Conservation (phyloP, 2,113 vertebrate species). For the Antechinus flavipes region DNA sequence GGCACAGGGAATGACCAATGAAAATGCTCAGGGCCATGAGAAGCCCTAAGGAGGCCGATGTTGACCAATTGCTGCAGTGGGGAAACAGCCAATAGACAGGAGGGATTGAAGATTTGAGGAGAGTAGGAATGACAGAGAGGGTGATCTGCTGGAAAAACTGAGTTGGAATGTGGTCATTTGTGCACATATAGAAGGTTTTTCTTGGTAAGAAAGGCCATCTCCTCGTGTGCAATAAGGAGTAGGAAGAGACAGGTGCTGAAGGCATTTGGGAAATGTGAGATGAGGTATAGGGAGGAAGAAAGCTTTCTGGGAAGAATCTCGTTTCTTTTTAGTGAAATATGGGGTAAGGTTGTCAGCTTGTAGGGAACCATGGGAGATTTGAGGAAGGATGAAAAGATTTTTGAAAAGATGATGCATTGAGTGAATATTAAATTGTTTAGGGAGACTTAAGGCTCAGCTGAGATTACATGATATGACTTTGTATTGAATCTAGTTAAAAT, state of each 20-base stretch:
- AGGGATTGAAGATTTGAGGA: background rate
- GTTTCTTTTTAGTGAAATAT: background rate
- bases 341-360: background rate
- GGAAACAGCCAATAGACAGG: background rate
- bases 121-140: background rate
- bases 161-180: background rate
- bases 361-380: background rate
- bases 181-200: background rate
- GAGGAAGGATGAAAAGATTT: background rate
- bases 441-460: too few relatives aligned
- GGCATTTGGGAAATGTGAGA: background rate
- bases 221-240: background rate
- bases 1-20: background rate
- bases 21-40: background rate
- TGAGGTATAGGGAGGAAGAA: background rate
- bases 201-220: background rate
- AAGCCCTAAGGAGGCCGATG: background rate
- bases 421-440: background rate
- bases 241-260: background rate
- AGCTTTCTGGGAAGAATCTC: background rate
- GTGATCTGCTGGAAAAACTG: background rate
- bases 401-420: background rate
- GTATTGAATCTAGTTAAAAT: too few relatives aligned
- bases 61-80: background rate
- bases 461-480: too few relatives aligned